A percentile compares a stretch with the other conserved stretches of the same genome.
Evolutionary conservation across 2,888 invertebrate species (phyloP).

Genomic region (Nematopogon swammerdamellus): DNA sequence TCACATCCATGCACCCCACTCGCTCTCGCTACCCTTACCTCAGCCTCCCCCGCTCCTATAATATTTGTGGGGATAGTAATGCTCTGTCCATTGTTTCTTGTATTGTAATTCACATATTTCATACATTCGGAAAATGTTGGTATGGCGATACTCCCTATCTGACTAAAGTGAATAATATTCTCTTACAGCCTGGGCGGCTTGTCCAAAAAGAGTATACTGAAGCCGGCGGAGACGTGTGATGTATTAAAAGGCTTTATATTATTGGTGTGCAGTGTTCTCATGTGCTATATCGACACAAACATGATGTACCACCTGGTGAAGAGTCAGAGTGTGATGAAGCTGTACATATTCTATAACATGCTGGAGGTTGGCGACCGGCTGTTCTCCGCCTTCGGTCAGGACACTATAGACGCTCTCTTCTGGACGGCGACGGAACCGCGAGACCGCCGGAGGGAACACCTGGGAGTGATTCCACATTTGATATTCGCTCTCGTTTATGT

Average conservation of each 20-base stretch:
- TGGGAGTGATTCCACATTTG: conserved; percentile 87
- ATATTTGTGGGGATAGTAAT: no score
- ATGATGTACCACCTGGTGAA: conserved; percentile 97
- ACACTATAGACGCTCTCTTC: conserved; percentile 95
- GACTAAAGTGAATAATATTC: no score
- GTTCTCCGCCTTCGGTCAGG: conserved; percentile 96
- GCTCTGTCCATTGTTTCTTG: no score
- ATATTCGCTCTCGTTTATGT: conserved; percentile 92
- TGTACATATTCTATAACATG: conserved; percentile 99
- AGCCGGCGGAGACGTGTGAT: conserved; percentile 94
- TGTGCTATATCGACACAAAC: conserved; percentile 94
- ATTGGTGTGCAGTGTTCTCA: conserved; percentile 74
- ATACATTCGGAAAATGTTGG: no score
- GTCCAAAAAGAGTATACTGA: conserved; percentile 58
- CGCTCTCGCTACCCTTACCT: no score
- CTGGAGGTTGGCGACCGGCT: conserved; percentile 95
- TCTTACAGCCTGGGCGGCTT: conserved; percentile 33
- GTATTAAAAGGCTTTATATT: conserved; percentile 89
- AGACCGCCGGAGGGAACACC: conserved; percentile 75
- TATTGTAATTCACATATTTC: no score
- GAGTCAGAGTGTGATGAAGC: conserved; percentile 97
- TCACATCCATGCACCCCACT: no score
- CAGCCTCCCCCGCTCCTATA: no score
- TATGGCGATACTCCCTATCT: no score
- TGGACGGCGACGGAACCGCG: conserved; percentile 98